Percentiles rank a stretch among this genome's conserved stretches.
Conservation (phyloP, 1,140 invertebrate genomes). For the Hypsibius dujardini region DNA sequence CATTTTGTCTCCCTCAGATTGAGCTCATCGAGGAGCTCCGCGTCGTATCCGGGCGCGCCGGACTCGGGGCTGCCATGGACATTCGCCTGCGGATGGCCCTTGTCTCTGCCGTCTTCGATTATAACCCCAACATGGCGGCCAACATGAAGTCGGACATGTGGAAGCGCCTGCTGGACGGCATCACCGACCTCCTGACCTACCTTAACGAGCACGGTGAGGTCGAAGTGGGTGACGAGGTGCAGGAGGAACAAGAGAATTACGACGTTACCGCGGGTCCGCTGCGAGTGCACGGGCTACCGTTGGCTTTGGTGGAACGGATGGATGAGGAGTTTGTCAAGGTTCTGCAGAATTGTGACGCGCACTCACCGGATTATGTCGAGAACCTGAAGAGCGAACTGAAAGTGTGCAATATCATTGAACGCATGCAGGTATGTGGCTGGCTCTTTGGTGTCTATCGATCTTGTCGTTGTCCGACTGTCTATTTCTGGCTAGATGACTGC, state of each 20-base stretch:
- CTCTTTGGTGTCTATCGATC: too few species aligned
- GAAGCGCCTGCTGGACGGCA: slow-evolving; percentile 37
- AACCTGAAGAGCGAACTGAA: slow-evolving; percentile 79
- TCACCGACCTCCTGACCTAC: slow-evolving; percentile 36
- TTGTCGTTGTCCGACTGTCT: too few species aligned
- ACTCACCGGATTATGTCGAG: slow-evolving; percentile 95
- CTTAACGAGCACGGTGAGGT: slow-evolving; percentile 37
- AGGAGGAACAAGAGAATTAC: slow-evolving; percentile 77
- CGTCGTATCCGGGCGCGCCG: slow-evolving; percentile 60
- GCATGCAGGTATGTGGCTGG: slow-evolving; percentile 42
- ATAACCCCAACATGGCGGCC: slow-evolving; percentile 90
- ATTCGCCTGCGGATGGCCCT: slow-evolving; percentile 86
- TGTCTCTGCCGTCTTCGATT: slow-evolving; percentile 87
- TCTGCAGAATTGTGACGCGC: slow-evolving; percentile 84
- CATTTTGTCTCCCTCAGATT: slow-evolving; percentile 73
- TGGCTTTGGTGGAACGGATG: slow-evolving; percentile 74
- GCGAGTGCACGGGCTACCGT: slow-evolving; percentile 56
- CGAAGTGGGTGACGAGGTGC: slow-evolving; percentile 59
- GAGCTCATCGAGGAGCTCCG: slow-evolving; percentile 78
- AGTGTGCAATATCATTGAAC: slow-evolving; percentile 73
- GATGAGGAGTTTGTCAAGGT: slow-evolving; percentile 96
- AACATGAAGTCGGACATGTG: slow-evolving; percentile 94
- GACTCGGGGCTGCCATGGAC: slow-evolving; percentile 64
- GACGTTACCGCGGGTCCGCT: slow-evolving; percentile 40
- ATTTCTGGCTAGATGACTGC: neutral